Base-by-base conservation (phyloP, 2,888 invertebrate species). In the Trissolcus brochymenae region DNA sequence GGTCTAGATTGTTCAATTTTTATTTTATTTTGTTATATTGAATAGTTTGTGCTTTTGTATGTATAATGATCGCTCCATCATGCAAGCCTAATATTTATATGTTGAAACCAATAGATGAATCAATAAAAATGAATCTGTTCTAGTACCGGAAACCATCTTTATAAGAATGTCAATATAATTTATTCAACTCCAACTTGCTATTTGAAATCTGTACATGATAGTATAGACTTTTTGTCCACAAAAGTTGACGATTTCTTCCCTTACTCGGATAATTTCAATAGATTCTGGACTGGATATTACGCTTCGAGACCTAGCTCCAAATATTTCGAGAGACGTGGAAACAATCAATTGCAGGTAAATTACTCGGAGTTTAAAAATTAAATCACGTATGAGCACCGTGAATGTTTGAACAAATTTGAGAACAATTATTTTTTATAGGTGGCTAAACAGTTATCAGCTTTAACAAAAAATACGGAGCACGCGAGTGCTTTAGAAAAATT, bases 201-300 rank as follows among this genome's bases (percentile, higher is more conserved):
- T 83, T 83, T 95, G 64, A 94, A 95, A 84, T 92, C 95, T 0
- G 91, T 96, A 0, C 92, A 94, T 79, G 93, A 94, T 61, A 91
- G 92, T 1, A 91, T 92, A 9, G 90, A 92, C n/a, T 92, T 92
- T 0, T 92, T 94, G 89, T 91, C 93, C 0, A 91, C 91, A 0
- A 96, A 96, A 87, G 90, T 90, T 1, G 95, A 96, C 82, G 97
- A 97, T 84, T 96, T 96, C 90, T 95, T 97, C 88, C 96, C 97
- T 0, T 96, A 95, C 89, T 95, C 96, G 1, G 94, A 94, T 60
- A 94, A 94, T 84, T 91, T 92, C 0, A 93, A 95, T 83, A 91
- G 95, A 0, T 98, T 93, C 86, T 98, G 98, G 98, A 96, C 97
- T 0, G 98, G 98, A 0, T 96, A 95, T 85, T 96, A 93, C 84